Percentiles rank a stretch among this genome's conserved stretches.
Conservation (phyloP, 2,888 invertebrate species). For the Melanophora roralis region DNA sequence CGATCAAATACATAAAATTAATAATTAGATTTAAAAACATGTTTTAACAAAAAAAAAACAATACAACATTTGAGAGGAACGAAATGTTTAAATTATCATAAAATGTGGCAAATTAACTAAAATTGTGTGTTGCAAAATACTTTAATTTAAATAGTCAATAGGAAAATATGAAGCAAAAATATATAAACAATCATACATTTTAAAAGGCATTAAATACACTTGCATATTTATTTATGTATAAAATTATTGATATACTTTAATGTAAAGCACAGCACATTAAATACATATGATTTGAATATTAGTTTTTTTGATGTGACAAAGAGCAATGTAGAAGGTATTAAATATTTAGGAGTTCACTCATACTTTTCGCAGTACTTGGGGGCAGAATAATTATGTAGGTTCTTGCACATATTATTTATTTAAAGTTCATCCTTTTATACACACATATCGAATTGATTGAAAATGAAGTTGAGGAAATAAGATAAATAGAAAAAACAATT, state of each 20-base stretch:
- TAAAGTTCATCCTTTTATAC: too few relatives aligned
- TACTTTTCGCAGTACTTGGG: too few relatives aligned
- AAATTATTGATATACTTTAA: neutral
- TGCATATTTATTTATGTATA: too few relatives aligned
- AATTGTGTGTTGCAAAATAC: slow-evolving; percentile 24
- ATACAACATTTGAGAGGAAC: slow-evolving; percentile 55
- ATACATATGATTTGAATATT: neutral
- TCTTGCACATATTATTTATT: too few relatives aligned
- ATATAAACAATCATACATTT: neutral
- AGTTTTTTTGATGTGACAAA: slow-evolving; percentile 30
- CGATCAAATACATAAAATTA: too few relatives aligned
- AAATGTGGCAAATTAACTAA: slow-evolving; percentile 27
- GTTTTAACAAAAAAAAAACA: slow-evolving; percentile 31
- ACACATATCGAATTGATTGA: too few relatives aligned
- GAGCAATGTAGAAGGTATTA: slow-evolving; percentile 29
- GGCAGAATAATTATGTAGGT: too few relatives aligned
- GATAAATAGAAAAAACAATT: too few relatives aligned
- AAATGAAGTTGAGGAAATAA: too few relatives aligned
- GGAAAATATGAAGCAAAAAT: slow-evolving; percentile 17
- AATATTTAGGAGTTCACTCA: slow-evolving; percentile 23
- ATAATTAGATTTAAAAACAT: slow-evolving; percentile 27
- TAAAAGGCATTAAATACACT: too few relatives aligned
- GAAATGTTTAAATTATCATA: slow-evolving; percentile 58
- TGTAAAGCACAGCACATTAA: too few relatives aligned
- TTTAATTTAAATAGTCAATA: slow-evolving; percentile 43